Evolutionary conservation across 2,888 invertebrate genomes (phyloP).

Genomic region (Dorcus parallelipipedus): DNA sequence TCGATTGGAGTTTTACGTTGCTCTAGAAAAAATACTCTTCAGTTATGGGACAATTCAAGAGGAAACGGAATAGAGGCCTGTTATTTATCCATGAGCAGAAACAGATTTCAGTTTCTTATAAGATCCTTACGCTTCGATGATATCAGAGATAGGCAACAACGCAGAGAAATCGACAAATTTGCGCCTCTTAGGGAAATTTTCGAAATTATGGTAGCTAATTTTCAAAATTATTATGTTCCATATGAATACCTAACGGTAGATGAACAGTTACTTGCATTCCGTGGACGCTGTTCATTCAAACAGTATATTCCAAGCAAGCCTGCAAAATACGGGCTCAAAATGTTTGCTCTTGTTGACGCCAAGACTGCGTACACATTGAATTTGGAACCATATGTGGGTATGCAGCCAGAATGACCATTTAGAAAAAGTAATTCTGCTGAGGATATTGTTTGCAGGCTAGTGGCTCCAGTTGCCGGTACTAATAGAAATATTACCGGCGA

Average conservation of each 20-base stretch:
- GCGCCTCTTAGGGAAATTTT: background rate
- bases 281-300: background rate
- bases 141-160: background rate
- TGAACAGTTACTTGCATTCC: background rate
- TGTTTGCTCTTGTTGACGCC: too few relatives aligned
- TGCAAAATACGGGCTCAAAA: too few relatives aligned
- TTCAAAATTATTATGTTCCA: background rate
- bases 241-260: background rate
- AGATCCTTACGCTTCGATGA: background rate
- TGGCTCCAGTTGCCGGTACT: too few relatives aligned
- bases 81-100: constrained; percentile 20
- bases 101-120: background rate
- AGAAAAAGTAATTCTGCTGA: too few relatives aligned
- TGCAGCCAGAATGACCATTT: too few relatives aligned
- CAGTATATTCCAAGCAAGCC: background rate
- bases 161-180: background rate
- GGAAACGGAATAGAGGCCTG: constrained; percentile 24
- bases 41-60: constrained; percentile 27
- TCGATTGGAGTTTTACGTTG: constrained; percentile 5
- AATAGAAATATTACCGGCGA: too few relatives aligned
- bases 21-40: constrained; percentile 19
- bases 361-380: too few relatives aligned
- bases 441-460: too few relatives aligned
- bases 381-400: too few relatives aligned
- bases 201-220: background rate